Evolutionary conservation across 2,113 vertebrate genomes (phyloP).

Genomic region (Ifrita kowaldi): DNA sequence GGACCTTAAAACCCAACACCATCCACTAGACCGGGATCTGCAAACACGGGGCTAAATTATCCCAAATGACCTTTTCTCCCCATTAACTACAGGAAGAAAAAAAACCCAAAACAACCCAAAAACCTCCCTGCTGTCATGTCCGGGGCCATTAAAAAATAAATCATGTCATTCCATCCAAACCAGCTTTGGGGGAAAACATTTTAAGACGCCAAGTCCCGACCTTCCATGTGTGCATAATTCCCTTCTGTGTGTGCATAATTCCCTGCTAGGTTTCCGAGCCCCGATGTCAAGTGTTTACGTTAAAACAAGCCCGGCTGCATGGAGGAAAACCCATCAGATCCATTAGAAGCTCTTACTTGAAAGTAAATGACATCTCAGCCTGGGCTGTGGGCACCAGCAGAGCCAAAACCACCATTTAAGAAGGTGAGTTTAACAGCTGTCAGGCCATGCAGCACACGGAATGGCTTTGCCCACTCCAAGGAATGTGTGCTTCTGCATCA

Average conservation of each 20-base stretch:
- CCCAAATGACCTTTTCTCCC: background rate
- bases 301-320: background rate
- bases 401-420: background rate
- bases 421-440: constrained; percentile 10
- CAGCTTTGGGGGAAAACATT: background rate
- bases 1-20: background rate
- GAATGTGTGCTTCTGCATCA: background rate
- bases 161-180: background rate
- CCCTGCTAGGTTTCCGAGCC: background rate
- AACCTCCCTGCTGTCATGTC: background rate
- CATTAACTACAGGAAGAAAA: background rate
- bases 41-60: background rate
- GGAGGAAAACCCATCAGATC: background rate
- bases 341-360: background rate
- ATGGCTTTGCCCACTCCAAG: background rate
- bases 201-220: background rate
- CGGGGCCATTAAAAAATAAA: background rate
- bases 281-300: background rate
- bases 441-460: accelerated
- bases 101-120: background rate
- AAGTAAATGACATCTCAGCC: background rate
- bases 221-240: background rate
- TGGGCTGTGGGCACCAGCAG: background rate
- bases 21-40: background rate
- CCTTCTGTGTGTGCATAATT: background rate